Evolutionary conservation across 2,113 vertebrate species (phyloP), one percentile per base, ranked within the genome.

Genomic region (Siniperca chuatsi): DNA sequence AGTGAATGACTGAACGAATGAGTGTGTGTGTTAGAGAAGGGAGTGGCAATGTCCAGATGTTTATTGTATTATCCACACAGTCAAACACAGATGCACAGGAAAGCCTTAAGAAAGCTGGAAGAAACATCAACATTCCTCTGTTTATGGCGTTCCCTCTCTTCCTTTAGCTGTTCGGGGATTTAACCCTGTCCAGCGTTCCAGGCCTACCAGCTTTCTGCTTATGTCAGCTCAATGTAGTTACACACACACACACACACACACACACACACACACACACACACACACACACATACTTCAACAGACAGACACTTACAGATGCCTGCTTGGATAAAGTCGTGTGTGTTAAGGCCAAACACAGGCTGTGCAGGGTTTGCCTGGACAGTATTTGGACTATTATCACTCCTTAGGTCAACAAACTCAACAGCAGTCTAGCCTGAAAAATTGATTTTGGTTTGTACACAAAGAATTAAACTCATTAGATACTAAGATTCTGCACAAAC

Each of bases 31-130:
- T 68, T 25, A 5, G 15, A 61, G 10, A 79, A 68, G 69, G 86
- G 90, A 65, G 83, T 67, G 77, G 37, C 21, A 16, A 10, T 18
- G 23, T 82, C 76, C 84, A 89, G 75, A 81, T 87, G 81, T 84
- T 78, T 66, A 33, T 15, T 78, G 11, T 37, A 9, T 54, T 69
- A 12, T 65, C 71, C 3, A 73, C 72, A 73, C 44, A 78, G 52
- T 70, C 42, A 25, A 6, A 73, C 48, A 84, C 33, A 78, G 44
- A 62, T 75, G 16, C 23, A 57, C 65, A 67, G n/a, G 21, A 81
- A 84, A 73, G 2, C 55, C 15, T 8, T 1, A 20, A 18, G 20
- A 84, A 35, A 37, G 35, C 79, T 77, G 70, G 71, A 84, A 80
- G 60, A 75, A 7, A 58, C 7, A 78, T 70, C 35, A 65, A 42